Evolutionary conservation across 2,888 invertebrate species (phyloP).

Genomic region (Idaea straminata): DNA sequence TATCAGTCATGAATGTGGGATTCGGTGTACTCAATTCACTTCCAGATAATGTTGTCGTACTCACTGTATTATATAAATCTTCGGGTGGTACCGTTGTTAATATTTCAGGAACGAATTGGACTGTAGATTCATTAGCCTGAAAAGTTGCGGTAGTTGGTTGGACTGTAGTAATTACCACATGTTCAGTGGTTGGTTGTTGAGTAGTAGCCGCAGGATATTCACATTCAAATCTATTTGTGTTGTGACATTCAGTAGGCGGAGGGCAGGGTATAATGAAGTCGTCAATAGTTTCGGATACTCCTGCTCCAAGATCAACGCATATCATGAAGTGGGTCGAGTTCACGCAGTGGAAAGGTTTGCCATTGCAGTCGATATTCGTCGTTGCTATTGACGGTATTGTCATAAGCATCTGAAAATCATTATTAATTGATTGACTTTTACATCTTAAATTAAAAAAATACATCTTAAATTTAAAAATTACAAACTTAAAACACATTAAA

Average conservation of each 20-base stretch:
- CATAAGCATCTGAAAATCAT: conserved; percentile 51
- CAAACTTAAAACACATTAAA: neutral
- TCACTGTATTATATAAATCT: neutral
- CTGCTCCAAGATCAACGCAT: conserved; percentile 70
- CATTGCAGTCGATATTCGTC: conserved; percentile 63
- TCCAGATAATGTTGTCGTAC: neutral
- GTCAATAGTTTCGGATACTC: conserved; percentile 62
- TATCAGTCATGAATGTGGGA: neutral
- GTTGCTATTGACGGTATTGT: conserved; percentile 41
- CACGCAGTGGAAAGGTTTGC: conserved; percentile 70
- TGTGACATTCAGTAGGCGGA: conserved; percentile 52
- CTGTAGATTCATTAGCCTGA: neutral
- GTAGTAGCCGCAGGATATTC: conserved; percentile 47
- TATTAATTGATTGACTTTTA: neutral
- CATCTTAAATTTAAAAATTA: conserved; percentile 2
- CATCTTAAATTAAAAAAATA: neutral
- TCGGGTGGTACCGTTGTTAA: neutral
- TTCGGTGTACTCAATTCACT: neutral
- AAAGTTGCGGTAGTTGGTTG: neutral
- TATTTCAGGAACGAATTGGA: neutral
- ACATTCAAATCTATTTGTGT: conserved; percentile 62
- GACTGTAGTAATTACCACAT: neutral
- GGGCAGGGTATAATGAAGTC: conserved; percentile 64
- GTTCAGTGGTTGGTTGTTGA: conserved; percentile 14
- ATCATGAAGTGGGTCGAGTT: conserved; percentile 73